Base-by-base conservation (phyloP, 1,140 invertebrate genomes). In the Cyclina sinensis region DNA sequence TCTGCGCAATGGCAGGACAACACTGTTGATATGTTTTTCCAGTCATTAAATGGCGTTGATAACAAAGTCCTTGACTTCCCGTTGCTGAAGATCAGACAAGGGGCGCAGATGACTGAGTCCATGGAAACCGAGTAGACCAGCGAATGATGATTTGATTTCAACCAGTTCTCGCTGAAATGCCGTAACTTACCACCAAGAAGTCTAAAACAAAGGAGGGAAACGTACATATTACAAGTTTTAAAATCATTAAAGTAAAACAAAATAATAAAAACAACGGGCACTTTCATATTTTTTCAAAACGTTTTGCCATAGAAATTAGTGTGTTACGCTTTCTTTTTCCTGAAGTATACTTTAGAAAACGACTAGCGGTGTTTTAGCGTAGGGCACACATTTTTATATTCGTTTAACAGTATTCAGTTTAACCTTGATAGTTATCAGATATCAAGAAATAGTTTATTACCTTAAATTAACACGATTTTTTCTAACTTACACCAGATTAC, bases 111-210 rank as follows among this genome's bases (percentile, higher is more conserved):
- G 46, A 79, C 76, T 51, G 48, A 51, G 46, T 79, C 46, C 76
- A 79, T 54, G 46, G 76, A 79, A 51, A 79, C 24, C 18, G 76
- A 79, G 46, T 79, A 79, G 12, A 54, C 46, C 76, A 79, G 46
- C 76, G 46, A 79, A 16, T 54, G 76, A 54, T 79, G 16, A n/a
- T n/a, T n/a, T 54, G 43, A 54, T 54, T 54, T 51, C 46, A 79
- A 54, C 76, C 46, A 79, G 43, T 54, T 79, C 43, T 51, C 76
- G 24, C 30, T 79, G 32, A 79, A 79, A 54, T 48, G 18, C 21
- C 76, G 43, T 79, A 54, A 54, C 30, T 79, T 79, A 24, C 76
- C 76, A 79, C 76, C 46, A 54, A 79, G 51, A 79, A 79, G 30
- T 79, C 43, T 79, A 54, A 79, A 79, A 79, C 76, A 35, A 79